phyloP scores from a whole-genome alignment of 2,888 invertebrate species.

The Ophioninae sp. region DNA sequence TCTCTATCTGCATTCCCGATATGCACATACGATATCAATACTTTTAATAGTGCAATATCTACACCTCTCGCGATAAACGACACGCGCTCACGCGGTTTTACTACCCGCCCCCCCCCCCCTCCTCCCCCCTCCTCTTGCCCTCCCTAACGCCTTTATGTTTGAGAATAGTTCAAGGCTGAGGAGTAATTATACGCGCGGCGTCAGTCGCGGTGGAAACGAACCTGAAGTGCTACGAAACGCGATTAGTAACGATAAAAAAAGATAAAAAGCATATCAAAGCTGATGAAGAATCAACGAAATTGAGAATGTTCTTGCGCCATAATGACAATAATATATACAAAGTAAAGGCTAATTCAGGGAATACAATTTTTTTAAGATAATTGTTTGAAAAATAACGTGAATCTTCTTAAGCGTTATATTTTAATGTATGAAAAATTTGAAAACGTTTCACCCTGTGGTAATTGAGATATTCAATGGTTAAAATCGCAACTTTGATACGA shows the following conservation, averaged over 20 bases:
- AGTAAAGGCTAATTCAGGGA: no score
- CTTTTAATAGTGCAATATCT: constrained; percentile 22
- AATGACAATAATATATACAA: no score
- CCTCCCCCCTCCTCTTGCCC: background rate
- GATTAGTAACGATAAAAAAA: constrained; percentile 15
- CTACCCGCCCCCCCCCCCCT: background rate
- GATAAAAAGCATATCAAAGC: background rate
- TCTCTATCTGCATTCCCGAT: background rate
- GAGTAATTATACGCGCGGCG: constrained; percentile 48
- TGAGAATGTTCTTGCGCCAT: no score
- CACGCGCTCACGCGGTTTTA: constrained; percentile 44
- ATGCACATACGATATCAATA: constrained; percentile 14
- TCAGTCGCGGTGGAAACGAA: constrained; percentile 32
- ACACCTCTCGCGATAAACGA: constrained; percentile 42
- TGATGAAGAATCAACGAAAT: constrained; percentile 13
- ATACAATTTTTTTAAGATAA: no score
- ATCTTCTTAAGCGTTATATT: no score
- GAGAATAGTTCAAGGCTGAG: constrained; percentile 61
- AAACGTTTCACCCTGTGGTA: no score
- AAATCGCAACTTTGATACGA: no score
- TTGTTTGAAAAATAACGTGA: no score
- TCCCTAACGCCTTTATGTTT: constrained; percentile 51
- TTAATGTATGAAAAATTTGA: no score
- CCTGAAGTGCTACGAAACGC: constrained; percentile 27
- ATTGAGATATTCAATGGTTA: no score